Evolutionary conservation across 2,113 vertebrate genomes (phyloP), one percentile per base, ranked within the genome.

Genomic region (Sterna hirundo): DNA sequence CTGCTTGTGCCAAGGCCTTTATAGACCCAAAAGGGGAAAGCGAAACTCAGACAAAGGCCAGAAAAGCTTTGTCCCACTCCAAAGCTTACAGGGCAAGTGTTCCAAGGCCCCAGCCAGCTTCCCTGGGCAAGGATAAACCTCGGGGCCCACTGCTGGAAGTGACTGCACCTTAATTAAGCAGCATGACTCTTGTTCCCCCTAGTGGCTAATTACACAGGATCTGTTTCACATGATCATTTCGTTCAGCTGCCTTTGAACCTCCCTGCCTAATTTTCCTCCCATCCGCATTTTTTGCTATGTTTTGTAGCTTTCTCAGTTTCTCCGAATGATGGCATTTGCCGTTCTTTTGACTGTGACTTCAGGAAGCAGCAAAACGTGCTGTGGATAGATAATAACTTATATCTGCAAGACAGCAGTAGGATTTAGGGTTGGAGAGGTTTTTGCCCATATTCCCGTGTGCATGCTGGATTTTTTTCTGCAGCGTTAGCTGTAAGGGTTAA

Each of bases 101-200:
- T 89, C 38, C 11, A 26, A 17, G n/a, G 15, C 13, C 27, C 20
- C 34, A 29, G 36, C 10, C 71, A 60, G 27, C 55, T 57, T 77
- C 76, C 27, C 52, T 25, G 47, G 64, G 51, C 40, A 58, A 34
- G 64, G 93, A 27, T 68, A 34, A 40, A 20, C 42, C 65, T 65
- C 66, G 19, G 19, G 6, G 5, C 58, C 17, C 19, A 1, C 46
- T 68, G 92, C 84, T 86, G 4, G 36, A 62, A 93, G 61, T 34
- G 55, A 16, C 79, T 90, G 82, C 54, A 52, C 78, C 87, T 95
- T 91, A 69, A 95, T 95, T 85, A 93, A 91, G 88, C 83, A 96
- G 85, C 92, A 86, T 81, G 89, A 60, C 93, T 96, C 95, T 91
- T 97, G 83, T 95, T 97, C 96, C 94, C 97, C 81, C 90, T 97